phyloP scores from a whole-genome alignment of 2,888 invertebrate species.

The Lasius fuliginosus region DNA sequence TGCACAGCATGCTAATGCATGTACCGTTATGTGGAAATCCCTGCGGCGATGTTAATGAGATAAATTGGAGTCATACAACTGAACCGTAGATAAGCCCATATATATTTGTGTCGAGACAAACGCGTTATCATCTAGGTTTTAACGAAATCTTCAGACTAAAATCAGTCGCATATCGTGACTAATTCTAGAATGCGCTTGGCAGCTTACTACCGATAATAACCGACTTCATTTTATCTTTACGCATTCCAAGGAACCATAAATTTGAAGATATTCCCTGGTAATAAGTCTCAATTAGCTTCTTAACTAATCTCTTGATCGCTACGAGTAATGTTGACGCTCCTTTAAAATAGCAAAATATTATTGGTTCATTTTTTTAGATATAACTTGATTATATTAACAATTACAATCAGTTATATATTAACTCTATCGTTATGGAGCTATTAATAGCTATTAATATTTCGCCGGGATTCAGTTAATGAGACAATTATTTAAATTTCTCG shows the following conservation, averaged over 20 bases:
- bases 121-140: background rate
- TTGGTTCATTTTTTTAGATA: background rate
- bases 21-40: constrained; percentile 71
- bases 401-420: background rate
- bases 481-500: background rate
- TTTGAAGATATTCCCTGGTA: no score
- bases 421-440: background rate
- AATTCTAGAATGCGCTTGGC: no score
- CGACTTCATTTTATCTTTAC: no score
- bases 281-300: no score
- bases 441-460: background rate
- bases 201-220: no score
- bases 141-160: background rate
- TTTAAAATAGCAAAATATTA: no score
- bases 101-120: background rate
- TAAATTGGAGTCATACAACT: constrained; percentile 68
- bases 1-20: constrained; percentile 5
- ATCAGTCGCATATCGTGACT: background rate
- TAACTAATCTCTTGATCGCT: no score
- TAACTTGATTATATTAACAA: background rate
- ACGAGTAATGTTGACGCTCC: no score
- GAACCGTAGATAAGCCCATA: constrained; percentile 62
- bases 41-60: constrained; percentile 70
- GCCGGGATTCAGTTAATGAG: background rate
- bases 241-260: no score